phyloP scores from a whole-genome alignment of 2,113 vertebrate genomes.

The Zosterops hypoxanthus region DNA sequence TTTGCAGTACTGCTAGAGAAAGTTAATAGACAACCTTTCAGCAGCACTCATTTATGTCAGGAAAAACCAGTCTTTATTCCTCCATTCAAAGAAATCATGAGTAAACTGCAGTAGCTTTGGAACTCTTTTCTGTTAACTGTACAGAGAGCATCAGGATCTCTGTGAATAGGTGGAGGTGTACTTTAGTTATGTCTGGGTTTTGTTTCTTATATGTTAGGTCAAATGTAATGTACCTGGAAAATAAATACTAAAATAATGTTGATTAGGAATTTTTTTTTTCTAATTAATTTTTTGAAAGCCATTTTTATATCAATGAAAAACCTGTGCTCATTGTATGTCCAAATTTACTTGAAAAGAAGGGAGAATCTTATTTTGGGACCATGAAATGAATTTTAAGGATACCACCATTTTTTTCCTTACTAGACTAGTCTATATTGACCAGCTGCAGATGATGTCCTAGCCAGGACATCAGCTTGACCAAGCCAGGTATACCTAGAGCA shows the following conservation, averaged over 20 bases:
- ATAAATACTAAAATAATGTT: not conserved
- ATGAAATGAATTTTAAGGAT: not conserved
- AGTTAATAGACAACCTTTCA: not conserved
- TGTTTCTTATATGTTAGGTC: conserved; percentile 40
- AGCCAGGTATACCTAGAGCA: not conserved
- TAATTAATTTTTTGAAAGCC: not conserved
- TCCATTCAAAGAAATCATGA: not conserved
- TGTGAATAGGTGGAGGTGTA: conserved; percentile 13
- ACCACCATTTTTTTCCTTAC: not conserved
- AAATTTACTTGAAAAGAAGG: not conserved
- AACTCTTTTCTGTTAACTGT: conserved; percentile 6
- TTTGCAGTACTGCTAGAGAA: not conserved
- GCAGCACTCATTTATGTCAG: not conserved
- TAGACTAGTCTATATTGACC: not conserved
- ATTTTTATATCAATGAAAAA: not conserved
- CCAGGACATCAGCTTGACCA: not conserved
- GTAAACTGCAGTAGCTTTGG: conserved; percentile 4
- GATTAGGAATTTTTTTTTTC: not conserved
- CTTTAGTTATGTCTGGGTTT: conserved; percentile 50
- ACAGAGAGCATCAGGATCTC: conserved; percentile 11
- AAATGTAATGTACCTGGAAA: conserved; percentile 44
- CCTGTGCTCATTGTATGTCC: accelerated
- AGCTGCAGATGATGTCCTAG: not conserved
- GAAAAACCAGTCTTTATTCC: not conserved
- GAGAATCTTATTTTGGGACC: not conserved